Percentiles rank a stretch among this genome's conserved stretches.
These are phyloP conservation scores for Corythaixoides concolor DNA, from an alignment of 2,113 vertebrate species.

Conservation along the genomic window DNA sequence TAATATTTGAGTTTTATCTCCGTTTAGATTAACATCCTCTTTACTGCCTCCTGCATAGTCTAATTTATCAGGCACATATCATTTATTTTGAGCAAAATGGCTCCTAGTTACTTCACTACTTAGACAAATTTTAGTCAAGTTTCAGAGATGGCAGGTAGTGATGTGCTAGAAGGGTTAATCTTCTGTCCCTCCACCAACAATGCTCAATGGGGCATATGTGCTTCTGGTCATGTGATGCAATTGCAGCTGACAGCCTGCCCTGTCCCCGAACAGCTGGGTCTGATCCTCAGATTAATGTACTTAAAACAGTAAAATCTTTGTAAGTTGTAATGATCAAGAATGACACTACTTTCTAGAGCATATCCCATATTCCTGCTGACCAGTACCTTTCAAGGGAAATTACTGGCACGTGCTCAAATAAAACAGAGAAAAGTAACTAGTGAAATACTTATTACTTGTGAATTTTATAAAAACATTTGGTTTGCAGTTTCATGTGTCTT, in stretches of 20 bases:
- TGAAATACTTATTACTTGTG: background rate
- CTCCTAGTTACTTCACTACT: background rate
- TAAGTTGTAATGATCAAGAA: conserved; percentile 31
- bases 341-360: conserved; percentile 21
- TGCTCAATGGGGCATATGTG: conserved; percentile 32
- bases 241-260: conserved; percentile 55
- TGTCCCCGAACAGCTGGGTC: conserved; percentile 50
- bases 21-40: background rate
- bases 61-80: background rate
- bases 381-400: background rate
- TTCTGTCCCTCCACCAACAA: background rate
- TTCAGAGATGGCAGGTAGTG: background rate
- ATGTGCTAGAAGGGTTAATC: conserved; percentile 44
- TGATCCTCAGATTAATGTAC: conserved; percentile 38
- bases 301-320: conserved; percentile 37
- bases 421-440: background rate
- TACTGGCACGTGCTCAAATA: background rate
- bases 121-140: background rate
- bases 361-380: background rate
- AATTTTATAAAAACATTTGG: background rate
- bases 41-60: background rate
- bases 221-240: conserved; percentile 54
- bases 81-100: background rate
- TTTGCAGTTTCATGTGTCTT: background rate
- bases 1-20: background rate